phyloP scores from a whole-genome alignment of 2,113 vertebrate genomes.

The Ailuropoda melanoleuca region DNA sequence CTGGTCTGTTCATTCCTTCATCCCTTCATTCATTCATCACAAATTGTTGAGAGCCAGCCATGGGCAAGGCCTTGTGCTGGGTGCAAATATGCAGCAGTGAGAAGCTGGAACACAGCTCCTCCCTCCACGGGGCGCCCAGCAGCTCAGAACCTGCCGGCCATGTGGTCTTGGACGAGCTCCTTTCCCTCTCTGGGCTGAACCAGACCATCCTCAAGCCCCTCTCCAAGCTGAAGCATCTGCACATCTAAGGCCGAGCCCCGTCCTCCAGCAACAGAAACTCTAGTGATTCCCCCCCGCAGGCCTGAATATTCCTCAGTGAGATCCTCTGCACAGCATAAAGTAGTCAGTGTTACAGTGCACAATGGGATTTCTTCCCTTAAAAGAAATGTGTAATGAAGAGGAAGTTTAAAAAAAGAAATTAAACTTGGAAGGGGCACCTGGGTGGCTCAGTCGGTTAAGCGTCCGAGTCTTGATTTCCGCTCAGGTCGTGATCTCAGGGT shows the following conservation, averaged over 20 bases:
- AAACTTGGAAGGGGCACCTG: background rate
- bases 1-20: background rate
- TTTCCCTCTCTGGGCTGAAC: background rate
- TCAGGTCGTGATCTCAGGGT: background rate
- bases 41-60: background rate
- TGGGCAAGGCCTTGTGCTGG: background rate
- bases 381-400: background rate
- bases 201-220: background rate
- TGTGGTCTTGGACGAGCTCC: background rate
- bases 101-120: fast-evolving
- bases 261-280: background rate
- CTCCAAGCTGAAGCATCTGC: background rate
- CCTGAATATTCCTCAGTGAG: fast-evolving
- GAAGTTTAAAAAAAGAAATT: background rate
- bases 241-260: background rate
- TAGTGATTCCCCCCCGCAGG: background rate
- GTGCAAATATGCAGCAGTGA: fast-evolving
- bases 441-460: background rate
- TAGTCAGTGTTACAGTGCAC: background rate
- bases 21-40: background rate
- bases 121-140: background rate
- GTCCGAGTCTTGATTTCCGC: background rate
- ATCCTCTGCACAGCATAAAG: background rate
- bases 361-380: conserved; percentile 17
- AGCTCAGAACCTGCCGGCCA: background rate